Conservation (phyloP, 2,888 invertebrate genomes). For the Dorcus hopei region DNA sequence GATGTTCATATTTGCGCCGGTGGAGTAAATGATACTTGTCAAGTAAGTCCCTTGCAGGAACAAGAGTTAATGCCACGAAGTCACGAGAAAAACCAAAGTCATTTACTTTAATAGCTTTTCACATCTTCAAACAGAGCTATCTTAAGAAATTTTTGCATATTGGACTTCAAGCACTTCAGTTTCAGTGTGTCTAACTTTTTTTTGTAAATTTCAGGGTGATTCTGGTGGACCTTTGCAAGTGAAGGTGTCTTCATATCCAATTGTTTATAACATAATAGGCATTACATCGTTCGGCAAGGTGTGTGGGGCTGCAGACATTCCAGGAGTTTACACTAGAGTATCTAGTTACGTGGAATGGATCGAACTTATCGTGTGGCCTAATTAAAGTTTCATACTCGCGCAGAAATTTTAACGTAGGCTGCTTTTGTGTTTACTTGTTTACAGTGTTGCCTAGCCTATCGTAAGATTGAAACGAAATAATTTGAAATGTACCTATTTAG, state of each 20-base stretch:
- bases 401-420: neutral
- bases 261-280: constrained; percentile 49
- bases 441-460: neutral
- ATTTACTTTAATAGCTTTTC: too few species aligned
- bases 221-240: constrained; percentile 58
- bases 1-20: constrained; percentile 52
- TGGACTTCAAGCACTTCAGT: neutral
- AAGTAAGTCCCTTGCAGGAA: constrained; percentile 36
- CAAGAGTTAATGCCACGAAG: neutral
- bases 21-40: constrained; percentile 50
- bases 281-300: constrained; percentile 47
- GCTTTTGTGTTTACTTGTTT: neutral
- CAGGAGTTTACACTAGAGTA: constrained; percentile 54
- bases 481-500: neutral
- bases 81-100: too few species aligned
- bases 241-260: constrained; percentile 34
- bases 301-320: constrained; percentile 40
- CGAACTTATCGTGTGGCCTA: constrained; percentile 57
- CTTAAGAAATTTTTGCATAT: too few species aligned
- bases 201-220: constrained; percentile 56
- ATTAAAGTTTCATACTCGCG: constrained; percentile 7
- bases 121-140: too few species aligned
- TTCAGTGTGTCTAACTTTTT: neutral
- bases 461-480: neutral
- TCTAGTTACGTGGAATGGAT: constrained; percentile 58